Base-by-base conservation (phyloP, 2,113 vertebrate species). In the Sisor rabdophorus region DNA sequence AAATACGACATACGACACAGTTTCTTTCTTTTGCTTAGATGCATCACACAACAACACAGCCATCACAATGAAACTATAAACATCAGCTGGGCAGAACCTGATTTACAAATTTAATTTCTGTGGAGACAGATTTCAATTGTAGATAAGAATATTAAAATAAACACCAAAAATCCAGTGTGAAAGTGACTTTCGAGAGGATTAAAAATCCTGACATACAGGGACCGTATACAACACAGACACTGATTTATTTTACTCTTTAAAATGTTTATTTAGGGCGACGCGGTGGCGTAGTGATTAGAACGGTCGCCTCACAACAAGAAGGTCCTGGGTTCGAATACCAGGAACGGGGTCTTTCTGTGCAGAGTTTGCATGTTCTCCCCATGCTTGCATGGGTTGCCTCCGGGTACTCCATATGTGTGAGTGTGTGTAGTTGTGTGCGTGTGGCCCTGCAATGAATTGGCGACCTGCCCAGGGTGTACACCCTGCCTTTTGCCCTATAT, bases 41-140 rank as follows among this genome's bases (percentile, higher is more conserved):
- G 55, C 52, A 68, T 56, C 26, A 58, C 36, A 67, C 53, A 74
- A 74, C 52, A 55, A 36, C 65, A 15, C 56, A 13, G 20, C 3
- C 68, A 11, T 1, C 79, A 75, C 72, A 80, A 80, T 84, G 81
- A 86, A 81, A 82, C 74, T 70, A 69, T 76, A 87, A 76, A 77
- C 61, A 54, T 59, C 30, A 50, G 36, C 71, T 58, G 63, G 70
- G 70, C n/a, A 70, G 4, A 59, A 67, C 55, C 70, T 52, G 83
- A 79, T 82, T 86, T 75, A 80, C 60, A 79, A 81, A 82, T 68
- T 53, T 36, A 73, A 76, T 77, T 84, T 73, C 67, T 15, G 16
- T 24, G 44, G 50, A 60, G 73, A 82, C 76, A 75, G 50, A 84
- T 86, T 78, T n/a, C 73, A 72, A 76, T 59, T 47, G 4, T 58